These are phyloP conservation scores for Drosophila orena DNA, from an alignment of 1,140 invertebrate genomes.

Conservation along the genomic window DNA sequence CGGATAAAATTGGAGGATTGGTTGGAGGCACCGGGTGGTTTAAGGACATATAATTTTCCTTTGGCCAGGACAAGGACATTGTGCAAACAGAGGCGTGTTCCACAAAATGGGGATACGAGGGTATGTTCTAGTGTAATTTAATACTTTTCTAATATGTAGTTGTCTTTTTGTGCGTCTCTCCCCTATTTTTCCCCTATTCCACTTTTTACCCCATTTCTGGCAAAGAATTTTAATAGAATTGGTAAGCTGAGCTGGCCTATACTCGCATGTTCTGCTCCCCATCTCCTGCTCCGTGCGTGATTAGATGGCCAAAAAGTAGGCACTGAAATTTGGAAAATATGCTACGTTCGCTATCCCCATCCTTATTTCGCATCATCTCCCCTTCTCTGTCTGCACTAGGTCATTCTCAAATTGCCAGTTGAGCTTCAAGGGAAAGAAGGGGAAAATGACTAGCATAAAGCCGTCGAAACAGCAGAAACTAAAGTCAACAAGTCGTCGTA, in stretches of 20 bases:
- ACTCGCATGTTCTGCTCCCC: background rate
- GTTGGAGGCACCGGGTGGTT: conserved; percentile 21
- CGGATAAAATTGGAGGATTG: conserved; percentile 16
- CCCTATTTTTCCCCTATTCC: background rate
- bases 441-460: conserved; percentile 13
- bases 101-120: conserved; percentile 8
- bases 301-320: conserved; percentile 74
- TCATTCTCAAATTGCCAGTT: conserved; percentile 11
- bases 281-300: conserved; percentile 28
- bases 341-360: conserved; percentile 21
- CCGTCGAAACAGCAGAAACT: conserved; percentile 34
- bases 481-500: conserved; percentile 45
- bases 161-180: conserved; percentile 40
- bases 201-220: conserved; percentile 55
- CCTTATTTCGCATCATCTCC: conserved; percentile 6
- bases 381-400: conserved; percentile 11
- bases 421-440: background rate
- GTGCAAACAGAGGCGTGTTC: conserved; percentile 76
- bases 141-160: conserved; percentile 81
- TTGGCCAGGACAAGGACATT: conserved; percentile 63
- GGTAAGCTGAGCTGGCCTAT: conserved; percentile 69
- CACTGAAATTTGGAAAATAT: conserved; percentile 62
- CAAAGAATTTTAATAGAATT: conserved; percentile 82
- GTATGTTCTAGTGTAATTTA: conserved; percentile 64
- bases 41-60: conserved; percentile 75